These are phyloP conservation scores for Drosophila asahinai DNA, from an alignment of 1,140 invertebrate genomes.

Conservation along the genomic window DNA sequence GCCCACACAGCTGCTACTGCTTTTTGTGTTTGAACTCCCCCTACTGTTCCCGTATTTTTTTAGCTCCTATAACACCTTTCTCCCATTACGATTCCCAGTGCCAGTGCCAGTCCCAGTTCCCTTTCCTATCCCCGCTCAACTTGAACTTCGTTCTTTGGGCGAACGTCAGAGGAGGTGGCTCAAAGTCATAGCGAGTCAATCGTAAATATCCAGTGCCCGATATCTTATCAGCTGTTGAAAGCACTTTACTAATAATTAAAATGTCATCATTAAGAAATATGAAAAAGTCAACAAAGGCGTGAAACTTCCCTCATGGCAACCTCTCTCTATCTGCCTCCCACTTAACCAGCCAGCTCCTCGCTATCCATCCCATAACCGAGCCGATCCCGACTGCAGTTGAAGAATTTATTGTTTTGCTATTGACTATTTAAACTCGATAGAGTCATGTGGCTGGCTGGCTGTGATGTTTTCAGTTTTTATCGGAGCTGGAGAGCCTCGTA, in stretches of 20 bases:
- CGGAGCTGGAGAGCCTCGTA: slow-evolving; percentile 27
- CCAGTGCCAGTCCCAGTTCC: neutral
- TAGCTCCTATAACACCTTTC: slow-evolving; percentile 13
- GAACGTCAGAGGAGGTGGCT: slow-evolving; percentile 27
- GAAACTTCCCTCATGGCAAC: slow-evolving; percentile 21
- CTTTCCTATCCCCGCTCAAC: slow-evolving; percentile 22
- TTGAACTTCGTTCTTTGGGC: slow-evolving; percentile 50
- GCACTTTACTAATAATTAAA: slow-evolving; percentile 84
- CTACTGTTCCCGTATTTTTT: neutral
- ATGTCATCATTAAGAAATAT: slow-evolving; percentile 84
- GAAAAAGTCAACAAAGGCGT: slow-evolving; percentile 77
- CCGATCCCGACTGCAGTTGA: slow-evolving; percentile 56
- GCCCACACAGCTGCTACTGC: slow-evolving; percentile 33
- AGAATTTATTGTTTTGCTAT: slow-evolving; percentile 76
- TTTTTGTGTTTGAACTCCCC: slow-evolving; percentile 22
- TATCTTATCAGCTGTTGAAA: slow-evolving; percentile 80
- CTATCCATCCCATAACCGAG: slow-evolving; percentile 27
- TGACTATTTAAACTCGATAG: slow-evolving; percentile 75
- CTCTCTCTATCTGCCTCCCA: slow-evolving; percentile 11
- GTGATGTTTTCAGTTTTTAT: slow-evolving; percentile 39
- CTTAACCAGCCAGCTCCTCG: slow-evolving; percentile 1
- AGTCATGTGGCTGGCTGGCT: slow-evolving; percentile 20
- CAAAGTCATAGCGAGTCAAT: slow-evolving; percentile 40
- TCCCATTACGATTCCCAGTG: slow-evolving; percentile 1
- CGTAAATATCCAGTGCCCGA: slow-evolving; percentile 77